phyloP scores from a whole-genome alignment of 37 sponge, comb jelly and placozoan species.

The Tethya wilhelma region DNA sequence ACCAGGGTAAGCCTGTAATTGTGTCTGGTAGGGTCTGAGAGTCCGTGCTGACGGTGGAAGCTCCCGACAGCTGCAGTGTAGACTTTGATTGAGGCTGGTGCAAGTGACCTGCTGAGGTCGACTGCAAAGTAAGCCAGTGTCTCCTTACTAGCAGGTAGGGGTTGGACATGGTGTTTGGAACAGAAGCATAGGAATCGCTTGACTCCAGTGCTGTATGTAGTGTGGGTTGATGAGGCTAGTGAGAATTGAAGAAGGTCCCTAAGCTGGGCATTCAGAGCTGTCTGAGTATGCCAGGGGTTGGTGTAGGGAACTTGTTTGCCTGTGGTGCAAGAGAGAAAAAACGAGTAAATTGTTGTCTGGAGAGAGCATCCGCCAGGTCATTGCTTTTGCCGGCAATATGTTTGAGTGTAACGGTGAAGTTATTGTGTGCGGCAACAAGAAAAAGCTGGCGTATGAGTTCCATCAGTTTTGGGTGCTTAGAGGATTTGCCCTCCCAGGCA shows the following conservation, averaged over 20 bases:
- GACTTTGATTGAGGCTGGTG: conserved; percentile 24
- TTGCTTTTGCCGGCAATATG: conserved; percentile 34
- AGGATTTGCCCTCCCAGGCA: conserved; percentile 10
- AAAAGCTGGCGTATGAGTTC: conserved; percentile 14
- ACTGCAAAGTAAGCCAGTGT: conserved; percentile 25
- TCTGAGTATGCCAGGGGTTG: conserved; percentile 12
- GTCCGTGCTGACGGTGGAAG: conserved; percentile 22
- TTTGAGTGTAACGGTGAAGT: conserved; percentile 14
- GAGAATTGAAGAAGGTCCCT: conserved; percentile 7
- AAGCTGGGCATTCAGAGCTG: conserved; percentile 14
- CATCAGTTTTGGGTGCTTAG: conserved; percentile 32
- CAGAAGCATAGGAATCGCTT: conserved; percentile 18
- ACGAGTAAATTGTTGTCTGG: conserved; percentile 13
- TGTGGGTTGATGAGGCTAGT: conserved; percentile 22
- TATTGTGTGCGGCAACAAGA: conserved; percentile 17
- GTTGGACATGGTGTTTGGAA: background rate
- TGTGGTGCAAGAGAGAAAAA: conserved; percentile 41
- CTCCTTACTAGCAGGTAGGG: conserved; percentile 27
- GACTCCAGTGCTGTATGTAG: conserved; percentile 36
- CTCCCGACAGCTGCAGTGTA: conserved; percentile 37
- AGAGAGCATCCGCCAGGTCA: conserved; percentile 47
- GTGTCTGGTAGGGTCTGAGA: conserved; percentile 6
- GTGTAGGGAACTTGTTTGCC: conserved; percentile 23
- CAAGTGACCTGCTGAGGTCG: conserved; percentile 13
- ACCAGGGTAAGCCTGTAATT: conserved; percentile 18